Base-by-base conservation (phyloP, 1,140 invertebrate genomes). In the Elymnias hypermnestra region DNA sequence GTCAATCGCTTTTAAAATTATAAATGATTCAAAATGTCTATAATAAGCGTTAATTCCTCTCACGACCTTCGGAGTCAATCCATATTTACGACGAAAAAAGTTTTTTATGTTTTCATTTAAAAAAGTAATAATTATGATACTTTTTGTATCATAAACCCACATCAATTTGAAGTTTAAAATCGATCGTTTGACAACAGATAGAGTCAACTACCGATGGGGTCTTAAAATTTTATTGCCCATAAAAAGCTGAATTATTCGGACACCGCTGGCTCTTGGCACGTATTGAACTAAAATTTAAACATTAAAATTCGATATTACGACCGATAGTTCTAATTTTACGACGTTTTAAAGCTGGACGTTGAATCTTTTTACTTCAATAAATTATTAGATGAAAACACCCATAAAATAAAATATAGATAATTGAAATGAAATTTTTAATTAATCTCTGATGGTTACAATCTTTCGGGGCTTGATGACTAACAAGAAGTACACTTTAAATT, bases 291-390 rank as follows among this genome's bases (percentile, higher is more conserved):
- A 72, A 64, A 69, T 71, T 53, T 35, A 63, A 64, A 67, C 63
- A 63, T 75, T 71, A 76, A 74, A 72, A 64, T 72, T 68, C 71
- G 69, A 76, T 73, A 76, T 74, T 73, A 76, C 69, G 75, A 73
- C 53, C 67, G 57, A 73, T 72, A 76, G 69, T 65, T 69, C 58
- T 71, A 68, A 79, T 63, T 79, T 79, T 79, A 79, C 56, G 63
- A 63, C 33, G 60, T 57, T 60, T 72, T 71, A 71, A 73, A 72
- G 69, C 64, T 68, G 65, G 64, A 76, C 55, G 63, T 58, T 59
- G 49, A 26, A 44, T 33, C 15, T 7, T 33, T 15, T 33, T 72
- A 63, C 61, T 65, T 55, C 46, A 48, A 57, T 59, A 58, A 63
- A 66, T 53, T 61, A 59, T 66, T 63, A 55, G 57, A 72, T 60